phyloP scores from a whole-genome alignment of 2,797 vertebrate genomes.

The Microctenopoma stevenorrisi region DNA sequence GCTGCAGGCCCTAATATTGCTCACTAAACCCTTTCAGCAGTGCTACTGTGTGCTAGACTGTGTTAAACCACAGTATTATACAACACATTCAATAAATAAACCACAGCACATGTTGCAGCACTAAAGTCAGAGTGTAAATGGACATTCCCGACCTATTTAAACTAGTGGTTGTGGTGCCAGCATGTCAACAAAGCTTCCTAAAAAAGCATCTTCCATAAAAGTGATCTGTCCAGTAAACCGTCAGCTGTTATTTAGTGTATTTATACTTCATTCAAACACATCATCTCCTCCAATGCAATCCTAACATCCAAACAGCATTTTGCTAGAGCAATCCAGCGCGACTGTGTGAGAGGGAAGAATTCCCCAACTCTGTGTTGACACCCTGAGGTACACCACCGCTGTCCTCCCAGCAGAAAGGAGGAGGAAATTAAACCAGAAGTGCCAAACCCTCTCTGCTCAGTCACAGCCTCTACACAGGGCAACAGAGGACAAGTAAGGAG shows the following conservation, averaged over 20 bases:
- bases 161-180: constrained; percentile 37
- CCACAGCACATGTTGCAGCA: constrained; percentile 4
- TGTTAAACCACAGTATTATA: constrained; percentile 26
- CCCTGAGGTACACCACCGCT: constrained; percentile 20
- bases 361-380: constrained; percentile 36
- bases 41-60: background rate
- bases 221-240: constrained; percentile 21
- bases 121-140: constrained; percentile 19
- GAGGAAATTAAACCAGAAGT: constrained; percentile 23
- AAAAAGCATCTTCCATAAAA: constrained; percentile 48
- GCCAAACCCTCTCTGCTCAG: constrained; percentile 23
- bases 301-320: constrained; percentile 10
- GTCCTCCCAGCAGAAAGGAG: constrained; percentile 29
- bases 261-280: constrained; percentile 37
- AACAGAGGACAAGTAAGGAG: constrained; percentile 55
- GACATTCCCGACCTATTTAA: constrained; percentile 34
- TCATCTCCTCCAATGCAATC: constrained; percentile 3
- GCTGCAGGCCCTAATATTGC: background rate
- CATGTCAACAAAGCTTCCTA: constrained; percentile 24
- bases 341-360: constrained; percentile 8
- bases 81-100: constrained; percentile 31
- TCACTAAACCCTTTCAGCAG: background rate
- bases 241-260: constrained; percentile 36
- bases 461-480: constrained; percentile 30
- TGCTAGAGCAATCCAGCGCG: constrained; percentile 2